Evolutionary conservation across 2,113 vertebrate species (phyloP).

Genomic region (Neoarius graeffei): DNA sequence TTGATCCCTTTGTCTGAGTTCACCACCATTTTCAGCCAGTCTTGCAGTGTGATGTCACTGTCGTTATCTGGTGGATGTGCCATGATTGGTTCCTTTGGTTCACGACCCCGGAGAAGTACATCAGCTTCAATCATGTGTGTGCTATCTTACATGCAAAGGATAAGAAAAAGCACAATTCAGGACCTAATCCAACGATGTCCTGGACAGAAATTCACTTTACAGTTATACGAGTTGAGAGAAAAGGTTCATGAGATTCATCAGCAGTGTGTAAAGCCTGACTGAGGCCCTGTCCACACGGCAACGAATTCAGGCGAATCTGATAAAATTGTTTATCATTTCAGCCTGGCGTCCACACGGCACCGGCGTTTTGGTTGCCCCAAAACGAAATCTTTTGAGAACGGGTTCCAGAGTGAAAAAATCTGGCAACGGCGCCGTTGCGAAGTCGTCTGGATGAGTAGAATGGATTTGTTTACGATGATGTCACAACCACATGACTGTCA

Average conservation of each 20-base stretch:
- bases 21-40: conserved; percentile 79
- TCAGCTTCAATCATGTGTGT: conserved; percentile 93
- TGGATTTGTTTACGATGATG: too few species aligned
- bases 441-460: too few species aligned
- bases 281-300: too few species aligned
- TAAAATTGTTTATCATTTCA: too few species aligned
- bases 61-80: conserved; percentile 87
- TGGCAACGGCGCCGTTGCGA: too few species aligned
- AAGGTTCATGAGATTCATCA: neutral
- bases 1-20: conserved; percentile 85
- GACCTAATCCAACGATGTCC: neutral
- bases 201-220: neutral
- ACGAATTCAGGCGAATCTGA: too few species aligned
- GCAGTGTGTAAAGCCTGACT: neutral
- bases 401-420: too few species aligned
- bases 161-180: neutral
- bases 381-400: too few species aligned
- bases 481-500: too few species aligned
- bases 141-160: conserved; percentile 67
- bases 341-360: too few species aligned
- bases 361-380: too few species aligned
- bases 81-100: conserved; percentile 83
- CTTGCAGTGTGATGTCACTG: conserved; percentile 84
- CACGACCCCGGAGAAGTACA: conserved; percentile 73
- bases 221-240: neutral